A percentile compares a stretch with the other conserved stretches of the same genome.
phyloP scores from a whole-genome alignment of 1,140 invertebrate genomes.

The Calosoma granatense region DNA sequence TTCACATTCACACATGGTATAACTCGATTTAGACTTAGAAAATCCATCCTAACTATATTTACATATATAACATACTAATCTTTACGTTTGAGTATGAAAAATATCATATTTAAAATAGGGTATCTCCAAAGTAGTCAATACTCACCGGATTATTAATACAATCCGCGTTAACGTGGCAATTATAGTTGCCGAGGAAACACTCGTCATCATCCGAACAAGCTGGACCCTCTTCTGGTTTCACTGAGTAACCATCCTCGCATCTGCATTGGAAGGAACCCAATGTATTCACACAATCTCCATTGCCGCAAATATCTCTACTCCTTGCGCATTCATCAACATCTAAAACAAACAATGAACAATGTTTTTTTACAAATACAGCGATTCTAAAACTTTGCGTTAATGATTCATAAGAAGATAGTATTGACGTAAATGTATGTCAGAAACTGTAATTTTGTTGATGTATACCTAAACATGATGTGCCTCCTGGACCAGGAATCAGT shows the following conservation, averaged over 20 bases:
- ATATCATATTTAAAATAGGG: conserved; percentile 9
- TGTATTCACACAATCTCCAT: conserved; percentile 63
- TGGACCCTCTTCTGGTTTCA: conserved; percentile 59
- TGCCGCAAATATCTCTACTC: conserved; percentile 58
- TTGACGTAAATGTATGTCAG: conserved; percentile 12
- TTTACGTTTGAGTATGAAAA: too few relatives aligned
- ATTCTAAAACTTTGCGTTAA: too few relatives aligned
- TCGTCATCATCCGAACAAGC: conserved; percentile 78
- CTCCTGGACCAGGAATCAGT: conserved; percentile 55
- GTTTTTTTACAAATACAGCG: too few relatives aligned
- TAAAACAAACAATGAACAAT: conserved; percentile 25
- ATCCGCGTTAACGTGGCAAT: conserved; percentile 69
- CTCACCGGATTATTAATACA: conserved; percentile 68
- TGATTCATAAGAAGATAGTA: too few relatives aligned
- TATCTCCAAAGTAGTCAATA: conserved; percentile 37
- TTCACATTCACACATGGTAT: too few relatives aligned
- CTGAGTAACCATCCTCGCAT: conserved; percentile 75
- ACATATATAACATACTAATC: conserved; percentile 24
- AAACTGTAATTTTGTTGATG: conserved; percentile 6
- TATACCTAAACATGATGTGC: conserved; percentile 46
- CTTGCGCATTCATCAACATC: conserved; percentile 65
- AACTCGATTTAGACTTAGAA: conserved; percentile 8
- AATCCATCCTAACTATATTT: conserved; percentile 11
- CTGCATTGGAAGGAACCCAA: conserved; percentile 67
- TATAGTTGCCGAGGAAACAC: conserved; percentile 65